These are phyloP conservation scores for Ectemnius cavifrons DNA, from an alignment of 2,888 invertebrate species.

Conservation along the genomic window DNA sequence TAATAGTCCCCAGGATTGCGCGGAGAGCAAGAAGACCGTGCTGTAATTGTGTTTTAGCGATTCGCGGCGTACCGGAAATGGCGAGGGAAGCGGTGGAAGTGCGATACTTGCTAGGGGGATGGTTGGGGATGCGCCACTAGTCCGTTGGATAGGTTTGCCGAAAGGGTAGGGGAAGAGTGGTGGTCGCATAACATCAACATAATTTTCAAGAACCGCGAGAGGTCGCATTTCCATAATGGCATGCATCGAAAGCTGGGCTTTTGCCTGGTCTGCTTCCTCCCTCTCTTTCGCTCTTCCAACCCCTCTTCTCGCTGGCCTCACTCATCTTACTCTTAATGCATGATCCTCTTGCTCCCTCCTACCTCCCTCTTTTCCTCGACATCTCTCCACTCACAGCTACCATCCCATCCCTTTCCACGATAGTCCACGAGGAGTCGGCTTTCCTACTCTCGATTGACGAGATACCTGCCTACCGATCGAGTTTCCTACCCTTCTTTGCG, in stretches of 20 bases:
- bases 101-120: not conserved
- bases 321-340: constrained; percentile 7
- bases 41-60: no score
- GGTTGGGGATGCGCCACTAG: no score
- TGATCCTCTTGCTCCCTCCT: constrained; percentile 13
- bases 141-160: no score
- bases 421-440: constrained; percentile 18
- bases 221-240: constrained; percentile 73
- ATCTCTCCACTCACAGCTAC: not conserved
- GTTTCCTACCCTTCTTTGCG: no score
- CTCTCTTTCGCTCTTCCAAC: constrained; percentile 22
- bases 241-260: constrained; percentile 71
- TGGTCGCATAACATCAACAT: constrained; percentile 73
- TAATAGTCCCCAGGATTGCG: no score
- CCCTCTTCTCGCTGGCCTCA: constrained; percentile 19
- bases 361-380: not conserved
- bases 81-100: constrained; percentile 9
- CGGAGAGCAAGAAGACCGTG: no score
- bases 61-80: constrained; percentile 4
- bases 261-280: constrained; percentile 46
- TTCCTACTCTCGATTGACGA: no score
- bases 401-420: constrained; percentile 12
- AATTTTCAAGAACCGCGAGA: constrained; percentile 72
- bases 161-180: constrained; percentile 29
- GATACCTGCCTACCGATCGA: no score